Conservation (phyloP, 1,140 invertebrate species). For the Drosophila kepulauana region DNA sequence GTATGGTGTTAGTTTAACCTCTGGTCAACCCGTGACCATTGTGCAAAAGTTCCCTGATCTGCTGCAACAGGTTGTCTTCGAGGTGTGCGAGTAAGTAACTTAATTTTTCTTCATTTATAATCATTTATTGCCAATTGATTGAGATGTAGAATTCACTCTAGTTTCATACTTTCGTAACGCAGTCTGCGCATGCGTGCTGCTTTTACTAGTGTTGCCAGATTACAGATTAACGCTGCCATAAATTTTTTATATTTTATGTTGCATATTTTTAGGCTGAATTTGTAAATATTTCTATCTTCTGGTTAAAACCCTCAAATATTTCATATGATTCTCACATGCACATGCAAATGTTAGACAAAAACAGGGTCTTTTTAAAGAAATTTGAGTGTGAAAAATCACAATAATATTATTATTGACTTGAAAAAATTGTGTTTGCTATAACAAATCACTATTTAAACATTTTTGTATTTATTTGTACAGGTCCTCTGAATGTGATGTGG, state of each 20-base stretch:
- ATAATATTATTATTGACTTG: neutral
- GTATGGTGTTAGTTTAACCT: slow-evolving; percentile 96
- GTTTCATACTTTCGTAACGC: too few relatives aligned
- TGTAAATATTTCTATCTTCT: neutral
- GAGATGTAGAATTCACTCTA: too few relatives aligned
- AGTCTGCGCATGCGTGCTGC: too few relatives aligned
- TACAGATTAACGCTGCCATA: slow-evolving; percentile 4
- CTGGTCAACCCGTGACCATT: slow-evolving; percentile 96
- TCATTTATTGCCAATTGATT: neutral
- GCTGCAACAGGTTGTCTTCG: slow-evolving; percentile 96
- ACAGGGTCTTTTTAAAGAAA: too few relatives aligned
- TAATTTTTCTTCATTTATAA: neutral
- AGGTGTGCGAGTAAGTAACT: slow-evolving; percentile 91
- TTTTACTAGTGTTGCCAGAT: neutral
- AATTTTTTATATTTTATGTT: neutral
- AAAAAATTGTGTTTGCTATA: too few relatives aligned
- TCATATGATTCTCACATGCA: too few relatives aligned
- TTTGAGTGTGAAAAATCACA: too few relatives aligned
- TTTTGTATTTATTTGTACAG: slow-evolving; percentile 83
- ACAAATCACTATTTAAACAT: too few relatives aligned
- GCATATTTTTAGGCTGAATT: neutral
- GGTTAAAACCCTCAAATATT: neutral
- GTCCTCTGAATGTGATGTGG: slow-evolving; percentile 93
- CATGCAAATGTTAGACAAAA: too few relatives aligned
- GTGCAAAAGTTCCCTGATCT: slow-evolving; percentile 97